These are phyloP conservation scores for Lepidothrix coronata DNA, from an alignment of 2,113 vertebrate genomes.

Conservation along the genomic window DNA sequence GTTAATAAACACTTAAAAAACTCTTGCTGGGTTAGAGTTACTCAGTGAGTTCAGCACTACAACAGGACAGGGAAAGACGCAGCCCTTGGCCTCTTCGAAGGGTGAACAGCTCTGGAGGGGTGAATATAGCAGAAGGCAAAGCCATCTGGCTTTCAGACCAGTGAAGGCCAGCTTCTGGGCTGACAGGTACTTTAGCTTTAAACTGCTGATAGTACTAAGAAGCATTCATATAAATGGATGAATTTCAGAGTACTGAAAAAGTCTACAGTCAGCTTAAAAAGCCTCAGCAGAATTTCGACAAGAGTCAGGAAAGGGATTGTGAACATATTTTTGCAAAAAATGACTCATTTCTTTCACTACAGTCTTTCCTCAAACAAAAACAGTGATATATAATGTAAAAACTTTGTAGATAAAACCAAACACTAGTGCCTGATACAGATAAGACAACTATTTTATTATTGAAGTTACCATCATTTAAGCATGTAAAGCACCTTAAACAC, in stretches of 20 bases:
- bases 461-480: neutral
- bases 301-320: neutral
- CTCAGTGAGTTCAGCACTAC: neutral
- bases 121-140: neutral
- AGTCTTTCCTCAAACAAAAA: neutral
- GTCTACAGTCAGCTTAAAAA: neutral
- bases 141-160: neutral
- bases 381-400: neutral
- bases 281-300: neutral
- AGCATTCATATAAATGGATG: neutral
- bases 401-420: neutral
- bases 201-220: neutral
- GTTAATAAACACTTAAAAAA: neutral
- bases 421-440: neutral
- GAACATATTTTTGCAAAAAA: fast-evolving
- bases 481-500: neutral
- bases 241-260: neutral
- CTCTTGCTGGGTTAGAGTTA: neutral
- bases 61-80: fast-evolving
- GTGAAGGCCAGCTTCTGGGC: neutral
- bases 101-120: neutral
- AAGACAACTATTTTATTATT: neutral
- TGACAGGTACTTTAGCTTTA: neutral
- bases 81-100: neutral
- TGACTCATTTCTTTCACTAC: neutral